These are phyloP conservation scores for Orchesella flavescens DNA, from an alignment of 2,888 invertebrate genomes.

Conservation along the genomic window DNA sequence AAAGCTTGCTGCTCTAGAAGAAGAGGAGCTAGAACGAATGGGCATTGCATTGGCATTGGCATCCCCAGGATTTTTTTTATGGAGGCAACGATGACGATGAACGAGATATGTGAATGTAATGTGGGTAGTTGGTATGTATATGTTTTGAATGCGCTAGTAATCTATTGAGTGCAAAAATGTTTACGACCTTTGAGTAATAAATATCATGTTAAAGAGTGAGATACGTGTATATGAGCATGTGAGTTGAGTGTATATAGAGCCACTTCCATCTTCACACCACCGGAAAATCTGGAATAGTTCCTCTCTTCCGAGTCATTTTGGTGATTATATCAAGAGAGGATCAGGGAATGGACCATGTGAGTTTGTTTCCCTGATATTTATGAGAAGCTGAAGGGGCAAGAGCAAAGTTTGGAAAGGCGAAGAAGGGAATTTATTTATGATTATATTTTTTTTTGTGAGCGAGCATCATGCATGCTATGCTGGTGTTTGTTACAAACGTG, in stretches of 20 bases:
- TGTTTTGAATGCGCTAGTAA: slow-evolving; percentile 5
- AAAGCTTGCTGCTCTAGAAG: not conserved
- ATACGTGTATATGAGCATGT: not conserved
- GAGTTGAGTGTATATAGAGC: not conserved
- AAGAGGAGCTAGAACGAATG: slow-evolving; percentile 27
- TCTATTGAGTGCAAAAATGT: slow-evolving; percentile 50
- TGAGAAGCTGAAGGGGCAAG: not conserved
- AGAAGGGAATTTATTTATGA: not conserved
- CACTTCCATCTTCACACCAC: not conserved
- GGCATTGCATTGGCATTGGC: too few relatives aligned
- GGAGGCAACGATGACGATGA: slow-evolving; percentile 33
- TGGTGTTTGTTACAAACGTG: too few relatives aligned
- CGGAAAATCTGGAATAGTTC: slow-evolving; percentile 11
- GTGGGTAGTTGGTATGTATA: too few relatives aligned
- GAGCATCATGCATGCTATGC: too few relatives aligned
- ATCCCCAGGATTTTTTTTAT: too few relatives aligned
- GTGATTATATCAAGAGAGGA: not conserved
- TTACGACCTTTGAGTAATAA: slow-evolving; percentile 28
- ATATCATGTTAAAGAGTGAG: slow-evolving; percentile 6
- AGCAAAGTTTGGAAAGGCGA: not conserved
- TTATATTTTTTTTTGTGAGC: not conserved
- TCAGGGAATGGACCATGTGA: not conserved
- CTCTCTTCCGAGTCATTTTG: not conserved
- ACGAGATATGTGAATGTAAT: too few relatives aligned
- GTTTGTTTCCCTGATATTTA: not conserved